Conservation (phyloP, 1,140 invertebrate genomes). For the Melipona quadrifasciata region DNA sequence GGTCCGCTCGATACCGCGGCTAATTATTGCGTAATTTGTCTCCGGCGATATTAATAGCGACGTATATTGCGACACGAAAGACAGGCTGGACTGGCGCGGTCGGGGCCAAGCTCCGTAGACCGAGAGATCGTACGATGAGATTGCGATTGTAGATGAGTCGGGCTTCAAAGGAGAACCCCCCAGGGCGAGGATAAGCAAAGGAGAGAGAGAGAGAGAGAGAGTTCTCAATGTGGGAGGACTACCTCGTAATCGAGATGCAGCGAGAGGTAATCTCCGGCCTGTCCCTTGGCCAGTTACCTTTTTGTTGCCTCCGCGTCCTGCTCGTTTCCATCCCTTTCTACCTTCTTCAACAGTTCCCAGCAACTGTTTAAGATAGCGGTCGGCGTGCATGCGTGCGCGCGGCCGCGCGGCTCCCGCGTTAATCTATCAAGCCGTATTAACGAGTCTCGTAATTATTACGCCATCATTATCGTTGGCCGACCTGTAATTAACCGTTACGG, state of each 20-base stretch:
- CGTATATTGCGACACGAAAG: slow-evolving; percentile 40
- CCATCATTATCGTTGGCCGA: not conserved
- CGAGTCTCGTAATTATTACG: slow-evolving; percentile 26
- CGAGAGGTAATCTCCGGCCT: slow-evolving; percentile 50
- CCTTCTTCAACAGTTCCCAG: not conserved
- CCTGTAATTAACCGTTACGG: slow-evolving; percentile 14
- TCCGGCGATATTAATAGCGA: slow-evolving; percentile 41
- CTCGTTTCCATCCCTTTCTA: too few relatives aligned
- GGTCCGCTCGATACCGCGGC: slow-evolving; percentile 9
- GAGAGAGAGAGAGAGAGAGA: slow-evolving; percentile 7
- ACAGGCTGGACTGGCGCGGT: not conserved
- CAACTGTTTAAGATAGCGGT: slow-evolving; percentile 25
- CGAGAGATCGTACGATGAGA: slow-evolving; percentile 69
- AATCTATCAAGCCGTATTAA: slow-evolving; percentile 28
- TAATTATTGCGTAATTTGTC: slow-evolving; percentile 53
- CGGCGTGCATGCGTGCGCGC: too few relatives aligned
- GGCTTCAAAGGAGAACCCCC: slow-evolving; percentile 69
- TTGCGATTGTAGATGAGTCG: slow-evolving; percentile 72
- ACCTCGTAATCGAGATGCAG: slow-evolving; percentile 54
- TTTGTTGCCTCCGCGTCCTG: slow-evolving; percentile 35
- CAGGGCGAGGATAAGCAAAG: slow-evolving; percentile 58
- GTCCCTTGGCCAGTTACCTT: slow-evolving; percentile 47
- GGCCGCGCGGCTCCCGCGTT: not conserved
- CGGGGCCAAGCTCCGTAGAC: not conserved
- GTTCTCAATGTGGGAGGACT: slow-evolving; percentile 57